Percentiles rank a stretch among this genome's conserved stretches.
Conservation (phyloP, 2,797 vertebrate species). For the Acanthopagrus latus region DNA sequence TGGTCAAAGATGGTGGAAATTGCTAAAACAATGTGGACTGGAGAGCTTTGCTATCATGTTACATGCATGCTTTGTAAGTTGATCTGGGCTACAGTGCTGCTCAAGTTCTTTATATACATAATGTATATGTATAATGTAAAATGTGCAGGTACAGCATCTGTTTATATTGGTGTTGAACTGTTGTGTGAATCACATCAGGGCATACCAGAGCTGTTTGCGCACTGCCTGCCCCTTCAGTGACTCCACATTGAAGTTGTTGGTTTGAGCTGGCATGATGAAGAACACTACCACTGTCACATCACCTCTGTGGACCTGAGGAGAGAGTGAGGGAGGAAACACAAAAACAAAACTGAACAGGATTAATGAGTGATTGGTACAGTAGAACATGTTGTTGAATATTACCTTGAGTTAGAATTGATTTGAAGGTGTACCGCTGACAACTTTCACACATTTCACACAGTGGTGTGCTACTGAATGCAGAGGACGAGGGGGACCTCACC, state of each 20-base stretch:
- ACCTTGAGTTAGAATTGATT: not conserved
- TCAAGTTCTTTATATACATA: not conserved
- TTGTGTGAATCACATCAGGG: not conserved
- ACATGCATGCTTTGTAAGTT: no score
- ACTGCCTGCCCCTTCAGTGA: slow-evolving; percentile 96
- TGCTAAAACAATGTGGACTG: no score
- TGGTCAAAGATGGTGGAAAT: not conserved
- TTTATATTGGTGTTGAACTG: not conserved
- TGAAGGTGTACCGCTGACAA: not conserved
- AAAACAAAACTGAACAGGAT: not conserved
- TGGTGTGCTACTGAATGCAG: not conserved
- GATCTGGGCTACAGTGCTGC: no score
- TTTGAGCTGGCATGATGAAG: slow-evolving; percentile 98
- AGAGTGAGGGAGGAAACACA: not conserved
- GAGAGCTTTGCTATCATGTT: no score
- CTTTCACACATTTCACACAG: not conserved
- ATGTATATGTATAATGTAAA: no score
- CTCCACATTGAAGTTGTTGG: slow-evolving; percentile 98
- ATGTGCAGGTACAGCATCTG: not conserved
- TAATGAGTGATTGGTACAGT: not conserved
- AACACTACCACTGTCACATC: slow-evolving; percentile 95
- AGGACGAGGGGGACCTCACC: slow-evolving; percentile 79
- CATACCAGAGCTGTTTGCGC: slow-evolving; percentile 95
- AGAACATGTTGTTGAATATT: not conserved
- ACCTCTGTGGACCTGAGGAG: slow-evolving; percentile 89